Percentiles rank a stretch among this genome's conserved stretches.
Conservation (phyloP, 2,888 invertebrate genomes). For the Ornithoptera alexandrae region DNA sequence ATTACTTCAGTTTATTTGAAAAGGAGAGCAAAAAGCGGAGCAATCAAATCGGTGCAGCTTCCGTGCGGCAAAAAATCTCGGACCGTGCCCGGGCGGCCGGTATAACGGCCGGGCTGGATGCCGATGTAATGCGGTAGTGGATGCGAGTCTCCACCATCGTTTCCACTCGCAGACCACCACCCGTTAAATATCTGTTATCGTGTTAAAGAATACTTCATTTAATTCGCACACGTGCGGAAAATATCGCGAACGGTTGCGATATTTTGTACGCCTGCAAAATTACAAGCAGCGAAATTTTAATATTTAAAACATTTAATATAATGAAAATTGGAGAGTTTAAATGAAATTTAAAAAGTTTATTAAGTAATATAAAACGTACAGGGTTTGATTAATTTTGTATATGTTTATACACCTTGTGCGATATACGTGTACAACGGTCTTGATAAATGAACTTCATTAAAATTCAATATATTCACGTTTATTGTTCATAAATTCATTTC, state of each 20-base stretch:
- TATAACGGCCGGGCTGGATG: constrained; percentile 24
- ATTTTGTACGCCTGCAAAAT: background rate
- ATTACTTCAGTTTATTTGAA: constrained; percentile 77
- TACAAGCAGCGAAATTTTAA: background rate
- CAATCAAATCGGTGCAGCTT: constrained; percentile 76
- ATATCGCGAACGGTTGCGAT: background rate
- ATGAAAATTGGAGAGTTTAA: background rate
- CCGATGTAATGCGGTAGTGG: constrained; percentile 57
- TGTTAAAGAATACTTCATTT: constrained; percentile 2
- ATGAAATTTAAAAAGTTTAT: background rate
- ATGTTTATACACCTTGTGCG: background rate
- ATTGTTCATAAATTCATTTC: background rate
- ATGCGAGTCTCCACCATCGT: constrained; percentile 35
- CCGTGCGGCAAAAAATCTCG: constrained; percentile 69
- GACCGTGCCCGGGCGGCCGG: constrained; percentile 35
- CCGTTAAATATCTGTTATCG: background rate
- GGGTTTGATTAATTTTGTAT: background rate
- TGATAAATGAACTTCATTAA: background rate
- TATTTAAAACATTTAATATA: background rate
- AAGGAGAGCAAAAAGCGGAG: constrained; percentile 72
- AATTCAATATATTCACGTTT: background rate
- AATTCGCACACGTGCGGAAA: background rate
- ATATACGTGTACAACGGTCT: background rate
- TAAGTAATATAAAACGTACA: background rate
- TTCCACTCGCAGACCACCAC: background rate